Evolutionary conservation across 2,113 vertebrate genomes (phyloP).

Genomic region (Actinemys pallida): DNA sequence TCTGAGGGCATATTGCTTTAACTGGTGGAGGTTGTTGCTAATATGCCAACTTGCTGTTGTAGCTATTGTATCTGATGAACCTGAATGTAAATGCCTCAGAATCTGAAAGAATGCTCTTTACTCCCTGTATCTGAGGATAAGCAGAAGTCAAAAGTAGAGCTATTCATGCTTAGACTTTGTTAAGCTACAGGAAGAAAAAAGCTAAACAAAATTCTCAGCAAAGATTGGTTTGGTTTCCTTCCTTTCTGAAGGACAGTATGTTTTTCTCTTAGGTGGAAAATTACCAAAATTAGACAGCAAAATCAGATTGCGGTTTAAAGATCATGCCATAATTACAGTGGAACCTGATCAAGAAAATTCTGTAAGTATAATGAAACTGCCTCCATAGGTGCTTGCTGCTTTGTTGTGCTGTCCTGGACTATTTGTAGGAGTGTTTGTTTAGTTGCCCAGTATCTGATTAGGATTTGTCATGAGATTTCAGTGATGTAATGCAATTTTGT

Average conservation of each 20-base stretch:
- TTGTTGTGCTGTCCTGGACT: not conserved
- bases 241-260: constrained; percentile 6
- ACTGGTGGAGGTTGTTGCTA: not conserved
- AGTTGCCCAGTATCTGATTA: not conserved
- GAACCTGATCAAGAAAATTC: constrained; percentile 80
- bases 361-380: constrained; percentile 76
- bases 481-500: not conserved
- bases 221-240: not conserved
- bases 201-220: not conserved
- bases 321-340: constrained; percentile 83
- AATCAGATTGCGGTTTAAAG: constrained; percentile 84
- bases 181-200: not conserved
- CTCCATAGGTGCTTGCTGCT: not conserved
- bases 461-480: not conserved
- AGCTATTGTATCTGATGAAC: not conserved
- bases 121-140: accelerated
- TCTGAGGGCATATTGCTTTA: not conserved
- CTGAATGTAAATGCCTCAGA: not conserved
- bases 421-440: not conserved
- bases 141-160: not conserved
- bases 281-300: constrained; percentile 83
- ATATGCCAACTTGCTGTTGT: not conserved
- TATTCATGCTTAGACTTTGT: not conserved
- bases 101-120: not conserved
- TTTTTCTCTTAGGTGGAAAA: constrained; percentile 75